A percentile compares a stretch with the other conserved stretches of the same genome.
Conservation (phyloP, 2,797 vertebrate genomes). For the Coregonus sp. region DNA sequence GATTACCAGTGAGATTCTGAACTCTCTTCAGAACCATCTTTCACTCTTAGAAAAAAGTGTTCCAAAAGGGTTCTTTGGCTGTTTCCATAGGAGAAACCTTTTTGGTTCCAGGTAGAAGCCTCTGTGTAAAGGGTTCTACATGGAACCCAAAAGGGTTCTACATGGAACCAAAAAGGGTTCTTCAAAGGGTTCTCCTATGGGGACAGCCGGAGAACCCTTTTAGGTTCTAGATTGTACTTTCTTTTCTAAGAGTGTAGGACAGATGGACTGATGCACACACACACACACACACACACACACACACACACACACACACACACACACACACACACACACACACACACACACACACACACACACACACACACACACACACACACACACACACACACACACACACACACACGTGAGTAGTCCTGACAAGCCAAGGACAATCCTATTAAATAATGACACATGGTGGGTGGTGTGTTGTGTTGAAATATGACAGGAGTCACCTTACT, state of each 20-base stretch:
- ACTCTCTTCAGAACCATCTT: constrained; percentile 3
- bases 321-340: background rate
- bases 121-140: no score
- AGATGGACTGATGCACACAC: no score
- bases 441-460: constrained; percentile 4
- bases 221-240: no score
- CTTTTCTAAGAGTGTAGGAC: no score
- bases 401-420: background rate
- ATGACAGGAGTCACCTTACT: background rate
- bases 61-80: no score
- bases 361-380: background rate
- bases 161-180: no score
- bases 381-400: background rate
- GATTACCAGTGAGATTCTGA: constrained; percentile 36
- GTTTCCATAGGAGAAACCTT: no score
- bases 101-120: no score
- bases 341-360: background rate
- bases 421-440: constrained; percentile 2
- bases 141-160: no score
- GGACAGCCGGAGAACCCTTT: no score
- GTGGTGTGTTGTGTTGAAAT: background rate
- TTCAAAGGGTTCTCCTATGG: no score
- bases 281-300: background rate
- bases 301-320: background rate
- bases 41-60: no score